These are phyloP conservation scores for Geophilus truncorum DNA, from an alignment of 2,888 invertebrate genomes.

Conservation along the genomic window DNA sequence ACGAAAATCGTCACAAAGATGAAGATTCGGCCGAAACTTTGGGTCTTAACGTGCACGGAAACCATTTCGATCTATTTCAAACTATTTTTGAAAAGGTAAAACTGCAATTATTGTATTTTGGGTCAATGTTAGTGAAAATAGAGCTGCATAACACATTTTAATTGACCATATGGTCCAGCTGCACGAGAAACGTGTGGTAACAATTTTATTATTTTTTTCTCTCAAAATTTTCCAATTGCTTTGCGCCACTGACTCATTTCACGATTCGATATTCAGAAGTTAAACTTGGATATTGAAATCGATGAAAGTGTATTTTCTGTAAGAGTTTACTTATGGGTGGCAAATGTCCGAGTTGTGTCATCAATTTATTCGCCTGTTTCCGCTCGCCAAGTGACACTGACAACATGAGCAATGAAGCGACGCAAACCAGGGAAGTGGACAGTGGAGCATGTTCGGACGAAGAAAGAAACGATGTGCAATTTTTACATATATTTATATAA, in stretches of 20 bases:
- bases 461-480: background rate
- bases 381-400: background rate
- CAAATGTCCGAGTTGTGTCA: background rate
- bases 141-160: no score
- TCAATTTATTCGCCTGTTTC: background rate
- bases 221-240: background rate
- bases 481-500: no score
- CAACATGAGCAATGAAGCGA: background rate
- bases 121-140: background rate
- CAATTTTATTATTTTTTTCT: no score
- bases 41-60: conserved; percentile 39
- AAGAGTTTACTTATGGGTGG: background rate
- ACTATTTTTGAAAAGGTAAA: conserved; percentile 39
- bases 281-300: background rate
- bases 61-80: conserved; percentile 44
- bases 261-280: background rate
- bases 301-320: no score
- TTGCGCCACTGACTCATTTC: background rate
- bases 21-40: conserved; percentile 40
- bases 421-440: background rate
- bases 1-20: conserved; percentile 43
- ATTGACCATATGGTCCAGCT: background rate
- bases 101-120: background rate
- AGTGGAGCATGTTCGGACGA: background rate
- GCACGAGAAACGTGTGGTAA: background rate